phyloP scores from a whole-genome alignment of 2,797 vertebrate species.

The Leucoraja ocellata region DNA sequence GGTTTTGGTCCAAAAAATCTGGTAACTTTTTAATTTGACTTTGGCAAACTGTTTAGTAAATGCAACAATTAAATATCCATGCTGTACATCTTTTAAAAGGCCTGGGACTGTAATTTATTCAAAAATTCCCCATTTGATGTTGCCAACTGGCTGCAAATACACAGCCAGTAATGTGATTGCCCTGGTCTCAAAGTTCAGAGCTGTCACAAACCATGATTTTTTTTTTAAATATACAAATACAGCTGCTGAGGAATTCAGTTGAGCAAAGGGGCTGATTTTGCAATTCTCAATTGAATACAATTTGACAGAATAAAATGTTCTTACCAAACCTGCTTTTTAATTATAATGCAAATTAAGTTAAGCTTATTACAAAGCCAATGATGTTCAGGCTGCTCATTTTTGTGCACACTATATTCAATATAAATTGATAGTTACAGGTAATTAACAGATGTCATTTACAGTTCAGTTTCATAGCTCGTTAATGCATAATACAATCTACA shows the following conservation, averaged over 20 bases:
- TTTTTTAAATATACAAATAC: background rate
- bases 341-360: background rate
- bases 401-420: background rate
- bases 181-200: background rate
- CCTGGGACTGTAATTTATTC: background rate
- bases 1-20: background rate
- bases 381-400: background rate
- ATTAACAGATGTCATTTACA: background rate
- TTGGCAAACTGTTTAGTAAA: constrained; percentile 16
- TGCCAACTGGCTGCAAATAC: background rate
- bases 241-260: background rate
- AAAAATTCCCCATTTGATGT: background rate
- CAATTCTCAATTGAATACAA: background rate
- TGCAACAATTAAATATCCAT: background rate
- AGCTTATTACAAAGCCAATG: background rate
- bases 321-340: background rate
- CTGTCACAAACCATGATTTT: background rate
- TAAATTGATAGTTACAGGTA: background rate
- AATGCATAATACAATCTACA: background rate
- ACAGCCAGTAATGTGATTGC: background rate
- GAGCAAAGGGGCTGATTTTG: background rate
- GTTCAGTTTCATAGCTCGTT: background rate
- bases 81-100: background rate
- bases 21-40: background rate
- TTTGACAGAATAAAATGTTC: background rate